Percentiles rank a stretch among this genome's conserved stretches.
Conservation (phyloP, 1,140 invertebrate species). For the Pseudobourletiella spinata region DNA sequence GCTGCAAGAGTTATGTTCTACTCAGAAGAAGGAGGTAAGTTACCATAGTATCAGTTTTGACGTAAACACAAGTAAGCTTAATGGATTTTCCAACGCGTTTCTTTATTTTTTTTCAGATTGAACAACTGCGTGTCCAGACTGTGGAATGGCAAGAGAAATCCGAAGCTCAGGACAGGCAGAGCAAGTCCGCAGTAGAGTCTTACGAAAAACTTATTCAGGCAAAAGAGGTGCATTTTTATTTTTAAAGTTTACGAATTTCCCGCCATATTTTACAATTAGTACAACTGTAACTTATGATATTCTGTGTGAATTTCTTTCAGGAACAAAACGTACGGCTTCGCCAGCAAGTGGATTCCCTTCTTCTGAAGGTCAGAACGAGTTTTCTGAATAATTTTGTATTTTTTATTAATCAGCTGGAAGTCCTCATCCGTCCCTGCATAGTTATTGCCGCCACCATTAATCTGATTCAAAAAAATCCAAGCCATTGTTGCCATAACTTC, state of each 20-base stretch:
- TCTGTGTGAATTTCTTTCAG: conserved; percentile 4
- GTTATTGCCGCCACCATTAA: no score
- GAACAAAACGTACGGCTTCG: conserved; percentile 4
- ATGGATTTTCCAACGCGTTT: neutral
- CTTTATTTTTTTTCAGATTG: conserved; percentile 16
- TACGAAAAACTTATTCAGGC: conserved; percentile 24
- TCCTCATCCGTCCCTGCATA: no score
- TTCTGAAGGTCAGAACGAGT: neutral
- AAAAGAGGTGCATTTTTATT: conserved; percentile 17
- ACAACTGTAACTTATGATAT: neutral
- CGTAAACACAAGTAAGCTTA: neutral
- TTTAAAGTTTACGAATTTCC: neutral
- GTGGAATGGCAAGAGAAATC: conserved; percentile 18
- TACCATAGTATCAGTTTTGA: neutral
- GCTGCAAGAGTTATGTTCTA: conserved; percentile 10
- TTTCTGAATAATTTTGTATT: no score
- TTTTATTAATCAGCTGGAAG: no score
- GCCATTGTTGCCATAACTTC: no score
- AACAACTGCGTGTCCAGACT: conserved; percentile 3
- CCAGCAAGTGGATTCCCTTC: conserved; percentile 2
- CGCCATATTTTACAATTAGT: no score
- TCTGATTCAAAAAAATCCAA: no score
- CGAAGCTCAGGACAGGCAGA: conserved; percentile 18
- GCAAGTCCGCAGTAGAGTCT: conserved; percentile 18
- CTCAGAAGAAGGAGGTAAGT: conserved; percentile 17